Evolutionary conservation across 1,140 invertebrate species (phyloP).

Genomic region (Hyposmocoma kahamanoa): DNA sequence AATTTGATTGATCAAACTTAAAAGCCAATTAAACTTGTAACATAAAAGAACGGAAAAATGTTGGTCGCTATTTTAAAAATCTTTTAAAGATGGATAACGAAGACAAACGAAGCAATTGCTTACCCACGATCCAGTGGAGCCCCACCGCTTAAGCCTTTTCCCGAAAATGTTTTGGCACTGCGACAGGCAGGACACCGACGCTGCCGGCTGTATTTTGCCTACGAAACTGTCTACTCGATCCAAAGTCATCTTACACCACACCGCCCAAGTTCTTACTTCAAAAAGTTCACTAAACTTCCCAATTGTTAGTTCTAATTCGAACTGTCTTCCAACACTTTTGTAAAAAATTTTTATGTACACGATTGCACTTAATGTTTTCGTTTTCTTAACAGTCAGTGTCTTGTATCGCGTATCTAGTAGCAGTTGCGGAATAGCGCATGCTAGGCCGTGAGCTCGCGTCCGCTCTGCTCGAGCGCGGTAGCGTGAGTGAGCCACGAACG

Average conservation of each 20-base stretch:
- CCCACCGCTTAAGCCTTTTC: slow-evolving; percentile 78
- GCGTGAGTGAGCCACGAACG: slow-evolving; percentile 34
- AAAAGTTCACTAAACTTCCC: slow-evolving; percentile 4
- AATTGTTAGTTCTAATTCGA: too few species aligned
- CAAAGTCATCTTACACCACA: slow-evolving; percentile 57
- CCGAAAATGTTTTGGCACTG: slow-evolving; percentile 74
- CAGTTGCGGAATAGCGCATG: too few species aligned
- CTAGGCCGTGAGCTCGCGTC: slow-evolving; percentile 23
- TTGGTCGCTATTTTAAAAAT: too few species aligned
- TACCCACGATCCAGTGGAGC: slow-evolving; percentile 82
- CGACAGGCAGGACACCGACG: slow-evolving; percentile 68
- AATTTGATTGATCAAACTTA: too few species aligned
- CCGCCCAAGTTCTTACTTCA: background rate
- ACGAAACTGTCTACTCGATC: slow-evolving; percentile 57
- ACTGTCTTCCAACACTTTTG: too few species aligned
- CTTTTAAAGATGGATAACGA: background rate
- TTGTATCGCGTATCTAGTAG: too few species aligned
- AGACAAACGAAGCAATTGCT: slow-evolving; percentile 24
- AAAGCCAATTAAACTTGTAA: too few species aligned
- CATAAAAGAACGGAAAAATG: too few species aligned
- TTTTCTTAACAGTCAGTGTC: too few species aligned
- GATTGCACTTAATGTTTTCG: too few species aligned
- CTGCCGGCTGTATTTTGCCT: slow-evolving; percentile 66
- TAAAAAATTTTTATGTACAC: too few species aligned
- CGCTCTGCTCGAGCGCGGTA: slow-evolving; percentile 31